These are phyloP conservation scores for Busseola fusca DNA, from an alignment of 2,888 invertebrate genomes.

Conservation along the genomic window DNA sequence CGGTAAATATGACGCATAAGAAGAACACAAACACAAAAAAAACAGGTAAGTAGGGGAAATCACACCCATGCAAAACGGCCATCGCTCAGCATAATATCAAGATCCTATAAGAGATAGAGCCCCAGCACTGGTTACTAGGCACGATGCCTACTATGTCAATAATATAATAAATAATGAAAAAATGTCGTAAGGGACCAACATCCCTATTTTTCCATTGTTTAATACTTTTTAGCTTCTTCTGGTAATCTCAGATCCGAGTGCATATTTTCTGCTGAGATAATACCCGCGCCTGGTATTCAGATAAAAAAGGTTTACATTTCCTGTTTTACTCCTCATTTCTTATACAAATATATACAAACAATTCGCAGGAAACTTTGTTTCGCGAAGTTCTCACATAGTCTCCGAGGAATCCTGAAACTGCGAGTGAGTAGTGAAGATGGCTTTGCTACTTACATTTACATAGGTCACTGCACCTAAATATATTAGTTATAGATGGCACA, in stretches of 20 bases:
- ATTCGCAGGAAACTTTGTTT: conserved; percentile 78
- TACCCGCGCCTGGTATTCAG: conserved; percentile 62
- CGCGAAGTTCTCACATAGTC: conserved; percentile 82
- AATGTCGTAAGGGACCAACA: too few species aligned
- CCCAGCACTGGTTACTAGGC: too few species aligned
- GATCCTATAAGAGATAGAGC: too few species aligned
- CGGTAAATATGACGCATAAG: too few species aligned
- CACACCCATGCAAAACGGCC: too few species aligned
- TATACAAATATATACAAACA: conserved; percentile 85
- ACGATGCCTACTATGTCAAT: too few species aligned
- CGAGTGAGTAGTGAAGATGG: conserved; percentile 77
- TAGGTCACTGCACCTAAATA: conserved; percentile 75
- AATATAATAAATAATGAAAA: too few species aligned
- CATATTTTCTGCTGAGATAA: conserved; percentile 38
- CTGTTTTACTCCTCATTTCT: conserved; percentile 80
- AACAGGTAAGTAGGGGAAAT: too few species aligned
- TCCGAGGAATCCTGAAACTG: conserved; percentile 80
- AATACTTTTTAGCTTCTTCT: conserved; percentile 5
- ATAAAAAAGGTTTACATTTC: conserved; percentile 75
- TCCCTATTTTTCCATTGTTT: neutral
- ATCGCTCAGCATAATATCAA: too few species aligned
- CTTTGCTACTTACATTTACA: conserved; percentile 80
- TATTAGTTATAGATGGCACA: neutral
- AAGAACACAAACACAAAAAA: too few species aligned
- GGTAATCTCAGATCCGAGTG: conserved; percentile 25